Evolutionary conservation across 1,140 invertebrate species (phyloP), one percentile per base, ranked within the genome.

Genomic region (Diorhabda sublineata): DNA sequence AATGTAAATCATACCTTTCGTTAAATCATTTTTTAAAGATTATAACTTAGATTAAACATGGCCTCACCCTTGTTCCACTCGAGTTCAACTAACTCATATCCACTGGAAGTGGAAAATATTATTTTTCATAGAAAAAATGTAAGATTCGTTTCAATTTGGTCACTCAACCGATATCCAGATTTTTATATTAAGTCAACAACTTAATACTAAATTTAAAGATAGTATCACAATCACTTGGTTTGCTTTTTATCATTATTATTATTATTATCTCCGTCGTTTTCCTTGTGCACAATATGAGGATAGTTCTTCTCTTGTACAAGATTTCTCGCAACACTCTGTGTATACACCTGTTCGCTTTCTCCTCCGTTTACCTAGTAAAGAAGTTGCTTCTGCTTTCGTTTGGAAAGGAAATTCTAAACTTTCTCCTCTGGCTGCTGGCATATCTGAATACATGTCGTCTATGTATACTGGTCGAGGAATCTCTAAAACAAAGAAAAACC

Each of bases 261-360:
- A 11, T n/a, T 42, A 11, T 45, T 45, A 11, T 60, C 65, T 60
- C 4, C 65, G 56, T 45, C 43, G 42, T 8, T 9, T n/a, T 7
- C 42, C n/a, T 11, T 56, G 61, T 8, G 61, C 72, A 57, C 73
- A 74, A 56, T 74, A 74, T 44, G 65, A 57, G 42, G 52, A 60
- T 9, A 83, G 71, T 71, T 82, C 80, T 65, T 74, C 75, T 26
- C 77, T 69, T 26, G 77, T 79, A 68, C 82, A 83, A 8, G 81
- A 68, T 59, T 82, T 81, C 9, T 81, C 80, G 57, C 82, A 82
- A 70, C 82, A 83, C 64, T 83, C 82, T 47, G 74, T 80, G 63
- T 80, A 81, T 4, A 83, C 75, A 3, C 74, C 74, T 3, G 79
- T 70, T 0, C 73, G 64, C 26, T 66, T 69, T 11, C 11, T 42